Conservation (phyloP, 2,797 vertebrate genomes). For the Xyrichtys novacula region DNA sequence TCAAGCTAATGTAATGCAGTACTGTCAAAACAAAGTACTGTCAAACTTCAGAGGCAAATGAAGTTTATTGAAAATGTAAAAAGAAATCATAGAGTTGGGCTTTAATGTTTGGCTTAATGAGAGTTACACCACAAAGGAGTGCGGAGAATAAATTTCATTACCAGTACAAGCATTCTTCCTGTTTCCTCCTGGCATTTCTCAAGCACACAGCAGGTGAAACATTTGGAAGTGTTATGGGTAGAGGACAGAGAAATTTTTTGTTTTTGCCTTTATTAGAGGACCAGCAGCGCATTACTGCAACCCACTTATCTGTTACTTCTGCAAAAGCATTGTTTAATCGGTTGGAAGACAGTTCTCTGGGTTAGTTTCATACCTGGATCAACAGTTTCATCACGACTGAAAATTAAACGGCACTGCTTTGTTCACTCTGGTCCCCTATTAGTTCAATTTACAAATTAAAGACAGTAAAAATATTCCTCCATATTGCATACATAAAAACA, state of each 20-base stretch:
- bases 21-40: background rate
- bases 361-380: conserved; percentile 6
- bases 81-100: conserved; percentile 29
- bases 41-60: conserved; percentile 32
- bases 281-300: conserved; percentile 4
- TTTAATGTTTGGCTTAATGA: conserved; percentile 53
- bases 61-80: conserved; percentile 60
- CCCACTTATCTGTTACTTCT: background rate
- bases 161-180: conserved; percentile 42
- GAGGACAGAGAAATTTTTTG: background rate
- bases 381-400: conserved; percentile 9
- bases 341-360: conserved; percentile 39
- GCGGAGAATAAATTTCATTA: background rate
- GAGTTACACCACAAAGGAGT: conserved; percentile 20
- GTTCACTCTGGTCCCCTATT: conserved; percentile 15
- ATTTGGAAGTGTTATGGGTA: background rate
- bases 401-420: conserved; percentile 11
- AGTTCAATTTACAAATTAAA: conserved; percentile 14
- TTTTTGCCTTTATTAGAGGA: conserved; percentile 4
- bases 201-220: conserved; percentile 18
- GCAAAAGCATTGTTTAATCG: background rate
- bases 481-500: conserved; percentile 20
- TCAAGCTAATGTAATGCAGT: background rate
- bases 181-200: conserved; percentile 23
- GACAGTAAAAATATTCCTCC: conserved; percentile 5